Conservation (phyloP, 2,113 vertebrate genomes). For the Origma solitaria region DNA sequence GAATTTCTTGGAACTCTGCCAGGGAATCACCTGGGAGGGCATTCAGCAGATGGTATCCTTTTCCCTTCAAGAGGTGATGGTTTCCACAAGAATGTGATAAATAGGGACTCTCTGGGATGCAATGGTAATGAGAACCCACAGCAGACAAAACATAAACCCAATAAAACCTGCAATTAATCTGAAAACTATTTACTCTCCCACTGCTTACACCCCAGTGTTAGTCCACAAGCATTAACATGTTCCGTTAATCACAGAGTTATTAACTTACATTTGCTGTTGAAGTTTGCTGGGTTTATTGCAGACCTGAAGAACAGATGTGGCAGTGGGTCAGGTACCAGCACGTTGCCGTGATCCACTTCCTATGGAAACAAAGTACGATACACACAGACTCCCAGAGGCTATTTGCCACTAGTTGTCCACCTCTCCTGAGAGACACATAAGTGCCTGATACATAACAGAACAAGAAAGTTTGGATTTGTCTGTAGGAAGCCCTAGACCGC, state of each 20-base stretch:
- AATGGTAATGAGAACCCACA: background rate
- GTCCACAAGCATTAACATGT: background rate
- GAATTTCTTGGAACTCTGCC: background rate
- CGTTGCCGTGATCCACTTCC: background rate
- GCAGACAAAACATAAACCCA: background rate
- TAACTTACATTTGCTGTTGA: background rate
- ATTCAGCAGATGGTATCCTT: background rate
- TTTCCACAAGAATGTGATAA: background rate
- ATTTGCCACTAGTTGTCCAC: background rate
- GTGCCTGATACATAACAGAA: background rate
- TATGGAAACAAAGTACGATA: accelerated
- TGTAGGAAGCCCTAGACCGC: background rate
- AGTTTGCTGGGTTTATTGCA: background rate
- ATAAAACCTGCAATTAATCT: background rate
- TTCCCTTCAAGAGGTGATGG: background rate
- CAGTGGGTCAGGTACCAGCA: background rate
- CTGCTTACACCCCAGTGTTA: background rate
- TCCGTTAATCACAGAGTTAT: background rate
- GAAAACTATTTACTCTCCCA: background rate
- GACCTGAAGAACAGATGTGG: background rate
- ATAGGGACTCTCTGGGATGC: background rate
- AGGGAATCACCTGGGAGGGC: background rate
- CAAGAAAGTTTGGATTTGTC: background rate
- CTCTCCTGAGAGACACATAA: accelerated
- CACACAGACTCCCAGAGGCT: accelerated